phyloP scores from a whole-genome alignment of 2,888 invertebrate species.

The Ichneumon xanthorius region DNA sequence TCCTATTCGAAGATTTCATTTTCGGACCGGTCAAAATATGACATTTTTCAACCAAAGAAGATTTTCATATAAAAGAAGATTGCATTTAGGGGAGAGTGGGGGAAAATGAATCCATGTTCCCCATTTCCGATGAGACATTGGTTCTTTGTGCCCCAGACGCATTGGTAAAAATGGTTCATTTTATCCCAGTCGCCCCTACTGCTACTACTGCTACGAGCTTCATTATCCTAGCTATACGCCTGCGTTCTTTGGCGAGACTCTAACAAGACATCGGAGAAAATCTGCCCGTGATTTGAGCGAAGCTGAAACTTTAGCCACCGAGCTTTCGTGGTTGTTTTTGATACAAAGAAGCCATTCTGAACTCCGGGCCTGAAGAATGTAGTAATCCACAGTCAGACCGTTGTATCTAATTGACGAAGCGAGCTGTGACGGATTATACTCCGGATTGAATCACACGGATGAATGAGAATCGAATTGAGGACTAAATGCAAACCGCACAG shows the following conservation, averaged over 20 bases:
- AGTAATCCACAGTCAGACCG: neutral
- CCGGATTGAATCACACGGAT: neutral
- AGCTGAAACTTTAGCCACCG: neutral
- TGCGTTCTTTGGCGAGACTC: neutral
- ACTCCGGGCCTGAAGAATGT: neutral
- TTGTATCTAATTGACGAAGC: neutral
- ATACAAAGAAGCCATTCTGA: neutral
- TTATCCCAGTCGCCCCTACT: neutral
- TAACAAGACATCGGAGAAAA: neutral
- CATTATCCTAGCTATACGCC: neutral
- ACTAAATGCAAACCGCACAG: neutral
- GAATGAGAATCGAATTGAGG: conserved; percentile 1
- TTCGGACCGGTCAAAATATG: too few species aligned
- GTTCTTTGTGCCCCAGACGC: too few species aligned
- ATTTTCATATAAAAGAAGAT: too few species aligned
- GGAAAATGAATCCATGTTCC: too few species aligned
- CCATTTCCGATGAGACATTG: too few species aligned
- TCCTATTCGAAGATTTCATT: too few species aligned
- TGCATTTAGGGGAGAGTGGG: too few species aligned
- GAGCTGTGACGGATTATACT: neutral
- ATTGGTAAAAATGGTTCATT: too few species aligned
- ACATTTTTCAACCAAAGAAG: too few species aligned
- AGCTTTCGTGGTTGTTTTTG: neutral
- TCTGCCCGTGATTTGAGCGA: neutral
- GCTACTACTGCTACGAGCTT: neutral